Percentiles rank a stretch among this genome's conserved stretches.
Conservation (phyloP, 1,140 invertebrate genomes). For the Ooceraea biroi region DNA sequence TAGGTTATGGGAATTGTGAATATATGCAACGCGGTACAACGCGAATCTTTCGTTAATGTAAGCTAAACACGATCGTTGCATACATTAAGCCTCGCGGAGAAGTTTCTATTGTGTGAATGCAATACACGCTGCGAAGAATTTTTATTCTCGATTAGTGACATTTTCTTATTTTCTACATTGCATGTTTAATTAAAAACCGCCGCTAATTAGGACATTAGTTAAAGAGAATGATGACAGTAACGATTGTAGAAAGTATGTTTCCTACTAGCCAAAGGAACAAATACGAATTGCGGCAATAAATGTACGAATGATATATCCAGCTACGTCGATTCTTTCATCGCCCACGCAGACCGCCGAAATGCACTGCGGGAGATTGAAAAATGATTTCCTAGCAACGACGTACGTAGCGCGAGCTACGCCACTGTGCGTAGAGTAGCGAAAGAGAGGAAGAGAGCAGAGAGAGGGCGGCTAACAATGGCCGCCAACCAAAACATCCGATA, state of each 20-base stretch:
- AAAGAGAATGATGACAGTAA: background rate
- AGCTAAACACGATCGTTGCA: background rate
- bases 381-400: slow-evolving; percentile 56
- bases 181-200: background rate
- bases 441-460: slow-evolving; percentile 75
- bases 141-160: background rate
- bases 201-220: background rate
- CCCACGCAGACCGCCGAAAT: slow-evolving; percentile 40
- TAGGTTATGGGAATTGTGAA: background rate
- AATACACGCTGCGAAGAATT: background rate
- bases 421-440: slow-evolving; percentile 70
- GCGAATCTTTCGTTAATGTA: background rate
- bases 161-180: background rate
- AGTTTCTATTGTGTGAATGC: background rate
- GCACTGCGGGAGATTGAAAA: slow-evolving; percentile 63
- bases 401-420: slow-evolving; percentile 72
- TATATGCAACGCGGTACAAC: background rate
- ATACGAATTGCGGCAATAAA: slow-evolving; percentile 2
- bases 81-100: background rate
- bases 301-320: slow-evolving; percentile 26
- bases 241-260: background rate
- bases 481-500: slow-evolving; percentile 87
- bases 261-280: background rate
- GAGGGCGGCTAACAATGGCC: slow-evolving; percentile 85
- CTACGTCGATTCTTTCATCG: slow-evolving; percentile 56